Percentiles rank a stretch among this genome's conserved stretches.
These are phyloP conservation scores for Incurvaria masculella DNA, from an alignment of 2,888 invertebrate species.

Conservation along the genomic window DNA sequence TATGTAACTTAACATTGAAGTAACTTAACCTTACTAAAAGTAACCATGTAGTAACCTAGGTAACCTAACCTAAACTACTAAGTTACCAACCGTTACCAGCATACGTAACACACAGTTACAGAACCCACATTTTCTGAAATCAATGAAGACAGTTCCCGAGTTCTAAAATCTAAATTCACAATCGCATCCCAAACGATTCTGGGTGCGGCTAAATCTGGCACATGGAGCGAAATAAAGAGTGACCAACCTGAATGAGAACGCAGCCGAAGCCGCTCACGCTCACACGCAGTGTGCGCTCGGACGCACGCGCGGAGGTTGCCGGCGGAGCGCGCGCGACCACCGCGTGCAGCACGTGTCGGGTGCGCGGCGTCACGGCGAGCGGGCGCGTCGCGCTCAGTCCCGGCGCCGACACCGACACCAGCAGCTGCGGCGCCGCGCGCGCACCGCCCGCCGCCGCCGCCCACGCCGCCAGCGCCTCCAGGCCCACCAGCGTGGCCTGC, in stretches of 20 bases:
- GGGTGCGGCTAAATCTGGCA: no score
- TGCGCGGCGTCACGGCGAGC: slow-evolving; percentile 20
- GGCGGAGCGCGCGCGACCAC: slow-evolving; percentile 5
- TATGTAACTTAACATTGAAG: no score
- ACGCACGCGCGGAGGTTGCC: not conserved
- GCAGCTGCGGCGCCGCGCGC: slow-evolving; percentile 24
- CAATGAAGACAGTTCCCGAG: no score
- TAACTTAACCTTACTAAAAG: no score
- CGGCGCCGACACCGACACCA: slow-evolving; percentile 25
- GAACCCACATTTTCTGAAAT: no score
- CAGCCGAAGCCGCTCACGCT: slow-evolving; percentile 27
- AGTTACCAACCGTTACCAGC: no score
- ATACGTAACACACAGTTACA: no score
- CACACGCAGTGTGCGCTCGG: slow-evolving; percentile 8
- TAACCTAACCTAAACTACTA: no score
- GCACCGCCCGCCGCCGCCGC: slow-evolving; percentile 26
- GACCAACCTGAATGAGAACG: slow-evolving; percentile 16
- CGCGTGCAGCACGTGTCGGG: slow-evolving; percentile 16
- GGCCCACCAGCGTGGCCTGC: slow-evolving; percentile 58
- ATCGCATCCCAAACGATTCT: no score
- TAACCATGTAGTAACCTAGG: no score
- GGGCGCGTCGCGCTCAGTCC: slow-evolving; percentile 7
- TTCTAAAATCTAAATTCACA: no score
- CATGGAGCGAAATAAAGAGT: no score
- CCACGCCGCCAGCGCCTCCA: slow-evolving; percentile 55